These are phyloP conservation scores for Sparidentex hasta DNA, from an alignment of 2,797 vertebrate genomes.

Conservation along the genomic window DNA sequence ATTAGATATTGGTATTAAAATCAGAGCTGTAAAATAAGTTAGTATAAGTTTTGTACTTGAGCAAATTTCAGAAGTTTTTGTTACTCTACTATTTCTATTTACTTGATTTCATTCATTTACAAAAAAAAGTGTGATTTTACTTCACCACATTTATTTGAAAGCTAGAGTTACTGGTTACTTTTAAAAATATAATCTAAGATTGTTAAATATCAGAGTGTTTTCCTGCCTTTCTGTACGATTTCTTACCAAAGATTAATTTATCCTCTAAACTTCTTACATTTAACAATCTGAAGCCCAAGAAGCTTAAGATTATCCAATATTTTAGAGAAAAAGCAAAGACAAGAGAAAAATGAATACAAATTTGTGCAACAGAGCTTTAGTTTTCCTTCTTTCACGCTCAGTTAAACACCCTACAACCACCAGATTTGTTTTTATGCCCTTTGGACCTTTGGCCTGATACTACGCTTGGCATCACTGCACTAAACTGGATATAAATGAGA, in stretches of 20 bases:
- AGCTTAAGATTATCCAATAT: background rate
- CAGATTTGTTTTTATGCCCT: background rate
- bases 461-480: background rate
- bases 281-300: background rate
- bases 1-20: conserved; percentile 16
- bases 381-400: background rate
- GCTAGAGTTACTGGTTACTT: background rate
- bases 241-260: background rate
- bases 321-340: background rate
- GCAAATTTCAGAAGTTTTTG: background rate
- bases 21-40: background rate
- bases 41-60: background rate
- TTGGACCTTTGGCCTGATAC: background rate
- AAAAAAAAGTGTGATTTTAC: background rate
- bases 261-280: background rate
- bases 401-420: background rate
- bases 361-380: background rate
- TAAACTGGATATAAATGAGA: background rate
- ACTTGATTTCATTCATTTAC: background rate
- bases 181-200: background rate
- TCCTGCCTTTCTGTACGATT: background rate
- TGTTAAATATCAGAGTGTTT: background rate
- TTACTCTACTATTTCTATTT: background rate
- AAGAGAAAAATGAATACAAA: background rate
- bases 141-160: background rate